Base-by-base conservation (phyloP, 2,888 invertebrate genomes). In the Lapara coniferarum region DNA sequence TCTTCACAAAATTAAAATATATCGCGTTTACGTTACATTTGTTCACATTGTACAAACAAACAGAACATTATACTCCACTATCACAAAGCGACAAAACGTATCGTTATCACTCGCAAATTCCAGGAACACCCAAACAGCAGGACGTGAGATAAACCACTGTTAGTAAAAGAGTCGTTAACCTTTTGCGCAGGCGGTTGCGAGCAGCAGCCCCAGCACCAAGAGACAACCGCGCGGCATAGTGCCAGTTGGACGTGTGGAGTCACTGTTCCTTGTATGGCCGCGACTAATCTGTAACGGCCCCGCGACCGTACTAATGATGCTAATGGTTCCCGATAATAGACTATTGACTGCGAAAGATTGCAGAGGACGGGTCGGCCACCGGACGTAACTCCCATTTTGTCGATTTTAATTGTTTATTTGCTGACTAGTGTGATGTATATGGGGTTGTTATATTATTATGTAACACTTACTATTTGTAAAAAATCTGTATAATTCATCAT, bases 271-370 rank as follows among this genome's bases (percentile, higher is more conserved):
- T 19, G 51, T 52, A 19, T 66, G 51, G 67, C 37, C 46, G 46
- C 12, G 8, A 63, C 49, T 63, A 63, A 52, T 59, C 58, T 68
- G 52, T 51, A 68, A 37, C 51, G 44, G 59, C 59, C 53, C 30
- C 30, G 10, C 67, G 51, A 57, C 49, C 57, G n/a, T 51, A 71
- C 67, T 73, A 77, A 77, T 71, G 77, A 69, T 71, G 78, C 76
- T 81, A 80, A 80, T 79, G 77, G 70, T 75, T 76, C 79, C 53
- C 53, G 88, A 89, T 89, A 89, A 87, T 78, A 80, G 86, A 81
- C 74, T 88, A 77, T 87, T 86, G 85, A 87, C 85, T 85, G 87
- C 84, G 73, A 86, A 86, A 81, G 79, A 81, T 82, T 79, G 77
- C 80, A 73, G 73, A 75, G 71, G 66, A 76, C 71, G 68, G 66